Conservation (phyloP, 2,797 vertebrate species). For the Falco novaeseelandiae region DNA sequence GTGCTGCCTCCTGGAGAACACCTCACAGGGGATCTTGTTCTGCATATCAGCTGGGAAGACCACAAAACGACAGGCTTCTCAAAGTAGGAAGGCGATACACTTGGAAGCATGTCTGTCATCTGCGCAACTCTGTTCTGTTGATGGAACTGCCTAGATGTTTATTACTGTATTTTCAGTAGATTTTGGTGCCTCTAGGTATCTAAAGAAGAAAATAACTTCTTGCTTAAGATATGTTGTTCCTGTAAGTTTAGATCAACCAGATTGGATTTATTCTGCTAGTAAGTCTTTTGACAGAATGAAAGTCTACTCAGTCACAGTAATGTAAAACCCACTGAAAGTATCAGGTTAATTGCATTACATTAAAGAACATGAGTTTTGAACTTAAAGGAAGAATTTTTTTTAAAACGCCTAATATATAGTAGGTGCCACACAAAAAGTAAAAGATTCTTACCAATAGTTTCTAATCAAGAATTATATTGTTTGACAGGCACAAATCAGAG, state of each 20-base stretch:
- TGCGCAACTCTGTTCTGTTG: background rate
- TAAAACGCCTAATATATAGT: background rate
- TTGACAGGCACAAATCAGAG: background rate
- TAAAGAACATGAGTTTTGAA: background rate
- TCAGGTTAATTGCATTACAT: background rate
- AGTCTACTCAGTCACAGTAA: background rate
- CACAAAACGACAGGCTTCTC: background rate
- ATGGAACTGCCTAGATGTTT: background rate
- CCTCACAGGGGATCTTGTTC: background rate
- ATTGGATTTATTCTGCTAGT: background rate
- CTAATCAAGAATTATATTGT: background rate
- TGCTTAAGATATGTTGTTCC: background rate
- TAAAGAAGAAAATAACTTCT: background rate
- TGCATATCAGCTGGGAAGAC: background rate
- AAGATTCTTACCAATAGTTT: background rate
- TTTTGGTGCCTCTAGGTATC: background rate
- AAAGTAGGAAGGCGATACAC: accelerated
- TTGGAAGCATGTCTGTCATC: background rate
- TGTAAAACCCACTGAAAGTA: background rate
- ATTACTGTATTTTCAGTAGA: background rate
- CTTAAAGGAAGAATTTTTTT: background rate
- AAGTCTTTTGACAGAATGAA: background rate
- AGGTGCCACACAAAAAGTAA: background rate
- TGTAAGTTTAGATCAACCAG: background rate
- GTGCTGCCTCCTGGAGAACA: background rate